Evolutionary conservation across 2,888 invertebrate genomes (phyloP), one percentile per base, ranked within the genome.

Genomic region (Calliopum simillimum): DNA sequence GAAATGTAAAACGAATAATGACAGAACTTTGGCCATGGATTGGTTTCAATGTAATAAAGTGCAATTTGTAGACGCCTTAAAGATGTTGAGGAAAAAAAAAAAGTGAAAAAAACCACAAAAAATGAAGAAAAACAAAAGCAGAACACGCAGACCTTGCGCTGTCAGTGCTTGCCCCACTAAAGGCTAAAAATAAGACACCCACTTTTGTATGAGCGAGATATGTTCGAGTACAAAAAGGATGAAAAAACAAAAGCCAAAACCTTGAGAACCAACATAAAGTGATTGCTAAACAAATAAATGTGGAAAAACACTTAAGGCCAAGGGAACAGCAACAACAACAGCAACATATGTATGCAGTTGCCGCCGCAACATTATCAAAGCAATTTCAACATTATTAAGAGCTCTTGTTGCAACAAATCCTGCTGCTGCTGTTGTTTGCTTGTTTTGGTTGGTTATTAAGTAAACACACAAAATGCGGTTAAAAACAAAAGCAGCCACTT

Each of bases 71-170:
- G 49, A 63, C 49, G 69, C 41, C 58, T 16, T 69, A 66, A 51
- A 63, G 67, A 69, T 66, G 69, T 69, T 23, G 68, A 62, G 61
- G n/a, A n/a, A 55, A 61, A 69, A 69, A 66, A 66, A 25, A 62
- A 51, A 19, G 55, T n/a, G n/a, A 33, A 33, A 51, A 16, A 51
- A 21, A 3, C n/a, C 21, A 21, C 3, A 21, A 19, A 51, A 21
- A 51, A 11, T 47, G 3, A 11, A 51, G 2, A 14, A 13, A 11
- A 14, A 11, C 21, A 51, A 5, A 51, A n/a, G 3, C 16, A 4
- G 21, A n/a, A 3, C 16, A 51, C 33, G 33, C 33, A 33, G 33
- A 33, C 33, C 33, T 33, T 4, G 8, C 8, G 33, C 33, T 33
- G 33, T 5, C 33, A 33, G 33, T 33, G 8, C 0, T 16, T 51